Conservation (phyloP, 2,113 vertebrate genomes). For the Aegithalos caudatus region DNA sequence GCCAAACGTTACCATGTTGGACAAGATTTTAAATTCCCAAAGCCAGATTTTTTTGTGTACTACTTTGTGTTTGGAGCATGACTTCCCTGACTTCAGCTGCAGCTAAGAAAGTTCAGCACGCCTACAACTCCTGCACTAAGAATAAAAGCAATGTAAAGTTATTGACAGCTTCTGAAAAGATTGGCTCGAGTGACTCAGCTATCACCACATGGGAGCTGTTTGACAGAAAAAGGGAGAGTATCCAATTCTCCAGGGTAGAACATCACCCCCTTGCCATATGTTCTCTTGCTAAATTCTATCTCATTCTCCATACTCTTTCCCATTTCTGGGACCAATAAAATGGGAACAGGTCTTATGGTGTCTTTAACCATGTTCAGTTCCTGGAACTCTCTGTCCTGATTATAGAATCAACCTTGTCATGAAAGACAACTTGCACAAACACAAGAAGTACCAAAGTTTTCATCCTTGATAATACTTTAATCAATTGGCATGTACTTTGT, state of each 20-base stretch:
- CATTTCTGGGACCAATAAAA: neutral
- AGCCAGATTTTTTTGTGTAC: neutral
- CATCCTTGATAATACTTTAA: neutral
- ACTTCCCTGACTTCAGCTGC: neutral
- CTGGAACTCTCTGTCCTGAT: neutral
- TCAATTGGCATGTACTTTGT: neutral
- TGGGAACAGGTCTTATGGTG: neutral
- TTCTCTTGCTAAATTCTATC: neutral
- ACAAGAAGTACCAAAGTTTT: neutral
- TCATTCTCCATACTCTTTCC: neutral
- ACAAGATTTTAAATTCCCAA: neutral
- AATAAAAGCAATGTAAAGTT: constrained; percentile 18
- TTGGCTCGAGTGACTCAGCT: neutral
- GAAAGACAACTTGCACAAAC: neutral
- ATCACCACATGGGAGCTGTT: neutral
- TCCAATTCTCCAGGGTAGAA: constrained; percentile 16
- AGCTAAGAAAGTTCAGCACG: neutral
- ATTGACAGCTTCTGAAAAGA: constrained; percentile 27
- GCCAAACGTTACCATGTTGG: neutral
- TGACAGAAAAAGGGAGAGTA: constrained; percentile 28
- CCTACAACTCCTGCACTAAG: constrained; percentile 6
- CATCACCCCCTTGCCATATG: neutral
- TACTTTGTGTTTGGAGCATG: neutral
- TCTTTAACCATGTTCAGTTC: neutral
- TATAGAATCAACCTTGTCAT: neutral